Conservation (phyloP, 1,140 invertebrate genomes). For the Sweltsa coloradensis region DNA sequence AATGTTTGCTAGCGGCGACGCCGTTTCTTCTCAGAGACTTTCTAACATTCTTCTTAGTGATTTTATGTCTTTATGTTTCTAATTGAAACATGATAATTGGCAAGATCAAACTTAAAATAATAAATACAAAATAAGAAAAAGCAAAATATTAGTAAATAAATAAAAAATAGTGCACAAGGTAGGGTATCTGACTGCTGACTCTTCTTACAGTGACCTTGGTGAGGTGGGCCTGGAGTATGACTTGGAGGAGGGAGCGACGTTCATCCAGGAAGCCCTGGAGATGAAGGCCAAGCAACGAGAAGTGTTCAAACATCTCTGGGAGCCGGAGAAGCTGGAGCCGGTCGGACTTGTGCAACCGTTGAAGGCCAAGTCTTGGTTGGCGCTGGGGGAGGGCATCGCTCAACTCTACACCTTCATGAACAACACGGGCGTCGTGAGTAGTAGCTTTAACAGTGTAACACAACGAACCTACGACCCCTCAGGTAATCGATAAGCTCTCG, state of each 20-base stretch:
- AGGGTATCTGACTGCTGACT: too few relatives aligned
- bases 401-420: conserved; percentile 40
- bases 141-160: too few relatives aligned
- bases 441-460: too few relatives aligned
- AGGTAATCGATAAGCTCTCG: too few relatives aligned
- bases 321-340: conserved; percentile 38
- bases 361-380: conserved; percentile 46
- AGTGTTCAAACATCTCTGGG: conserved; percentile 36
- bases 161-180: too few relatives aligned
- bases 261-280: conserved; percentile 48
- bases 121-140: too few relatives aligned
- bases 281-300: conserved; percentile 44
- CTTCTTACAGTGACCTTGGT: conserved; percentile 5
- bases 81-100: neutral
- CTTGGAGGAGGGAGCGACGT: conserved; percentile 38
- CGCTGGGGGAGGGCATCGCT: conserved; percentile 50
- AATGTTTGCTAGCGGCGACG: too few relatives aligned
- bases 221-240: conserved; percentile 36
- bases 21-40: neutral
- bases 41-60: neutral
- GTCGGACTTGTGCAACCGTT: conserved; percentile 46
- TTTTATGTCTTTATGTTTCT: neutral
- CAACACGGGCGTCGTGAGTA: conserved; percentile 23
- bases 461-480: too few relatives aligned
- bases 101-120: neutral